Percentiles rank a stretch among this genome's conserved stretches.
phyloP scores from a whole-genome alignment of 2,888 invertebrate species.

The Orgyia antiqua region DNA sequence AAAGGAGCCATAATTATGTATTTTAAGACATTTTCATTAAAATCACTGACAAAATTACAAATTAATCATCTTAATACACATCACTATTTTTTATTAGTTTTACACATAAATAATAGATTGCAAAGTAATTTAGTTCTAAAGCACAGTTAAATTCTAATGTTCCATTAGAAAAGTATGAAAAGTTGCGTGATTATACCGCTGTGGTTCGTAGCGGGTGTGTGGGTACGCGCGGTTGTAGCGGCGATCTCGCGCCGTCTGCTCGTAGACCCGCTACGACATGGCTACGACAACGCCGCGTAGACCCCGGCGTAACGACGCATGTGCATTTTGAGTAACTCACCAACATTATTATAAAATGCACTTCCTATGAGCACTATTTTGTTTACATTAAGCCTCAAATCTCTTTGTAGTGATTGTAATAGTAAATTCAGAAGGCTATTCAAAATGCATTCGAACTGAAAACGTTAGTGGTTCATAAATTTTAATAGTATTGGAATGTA shows the following conservation, averaged over 20 bases:
- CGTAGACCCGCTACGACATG: constrained; percentile 36
- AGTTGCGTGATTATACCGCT: constrained; percentile 50
- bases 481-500: constrained; percentile 31
- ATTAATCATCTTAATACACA: constrained; percentile 17
- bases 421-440: constrained; percentile 43
- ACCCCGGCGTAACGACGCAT: constrained; percentile 54
- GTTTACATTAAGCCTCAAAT: constrained; percentile 21
- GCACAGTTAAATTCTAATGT: constrained; percentile 34
- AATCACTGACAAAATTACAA: constrained; percentile 18
- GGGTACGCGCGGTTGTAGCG: constrained; percentile 47
- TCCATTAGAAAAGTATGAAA: constrained; percentile 63
- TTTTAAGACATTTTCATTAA: constrained; percentile 22
- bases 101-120: constrained; percentile 39
- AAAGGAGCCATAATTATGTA: constrained; percentile 54
- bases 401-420: constrained; percentile 7
- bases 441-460: constrained; percentile 48
- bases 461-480: constrained; percentile 55
- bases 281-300: constrained; percentile 27
- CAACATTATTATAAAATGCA: constrained; percentile 18
- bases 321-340: constrained; percentile 67
- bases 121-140: constrained; percentile 27
- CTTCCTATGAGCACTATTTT: constrained; percentile 25
- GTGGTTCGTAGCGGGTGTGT: constrained; percentile 42
- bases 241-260: constrained; percentile 66
- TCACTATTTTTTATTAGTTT: constrained; percentile 16